Conservation (phyloP, 1,140 invertebrate species). For the Ceratosolen solmsi region DNA sequence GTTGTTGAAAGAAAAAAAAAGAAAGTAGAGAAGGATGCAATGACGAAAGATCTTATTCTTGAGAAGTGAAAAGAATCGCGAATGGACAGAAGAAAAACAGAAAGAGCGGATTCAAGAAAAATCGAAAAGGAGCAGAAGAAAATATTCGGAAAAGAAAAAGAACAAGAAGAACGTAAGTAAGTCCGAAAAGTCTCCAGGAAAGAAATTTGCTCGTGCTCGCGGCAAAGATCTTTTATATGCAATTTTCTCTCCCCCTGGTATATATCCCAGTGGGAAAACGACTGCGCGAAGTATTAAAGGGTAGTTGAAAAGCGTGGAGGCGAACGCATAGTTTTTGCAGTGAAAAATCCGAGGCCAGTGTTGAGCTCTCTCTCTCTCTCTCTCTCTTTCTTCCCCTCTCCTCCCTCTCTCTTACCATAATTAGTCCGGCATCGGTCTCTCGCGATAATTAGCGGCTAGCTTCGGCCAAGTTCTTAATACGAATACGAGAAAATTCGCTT, state of each 20-base stretch:
- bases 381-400: background rate
- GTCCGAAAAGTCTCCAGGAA: slow-evolving; percentile 37
- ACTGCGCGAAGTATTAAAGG: background rate
- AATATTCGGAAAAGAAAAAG: background rate
- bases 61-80: slow-evolving; percentile 45
- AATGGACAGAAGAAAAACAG: slow-evolving; percentile 20
- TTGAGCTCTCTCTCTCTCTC: background rate
- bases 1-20: slow-evolving; percentile 33
- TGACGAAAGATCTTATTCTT: slow-evolving; percentile 47
- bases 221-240: slow-evolving; percentile 45
- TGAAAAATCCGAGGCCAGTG: slow-evolving; percentile 19
- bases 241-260: slow-evolving; percentile 23
- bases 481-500: slow-evolving; percentile 42
- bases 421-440: slow-evolving; percentile 46
- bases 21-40: slow-evolving; percentile 7
- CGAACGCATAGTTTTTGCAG: slow-evolving; percentile 31
- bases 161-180: background rate
- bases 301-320: slow-evolving; percentile 8
- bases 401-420: slow-evolving; percentile 25
- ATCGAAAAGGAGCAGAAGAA: slow-evolving; percentile 1
- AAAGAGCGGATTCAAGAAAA: slow-evolving; percentile 17
- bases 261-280: background rate
- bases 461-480: slow-evolving; percentile 40
- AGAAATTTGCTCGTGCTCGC: slow-evolving; percentile 17
- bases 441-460: slow-evolving; percentile 48